Evolutionary conservation across 2,888 invertebrate species (phyloP), one percentile per base, ranked within the genome.

Genomic region (Ecliptopera silaceata): DNA sequence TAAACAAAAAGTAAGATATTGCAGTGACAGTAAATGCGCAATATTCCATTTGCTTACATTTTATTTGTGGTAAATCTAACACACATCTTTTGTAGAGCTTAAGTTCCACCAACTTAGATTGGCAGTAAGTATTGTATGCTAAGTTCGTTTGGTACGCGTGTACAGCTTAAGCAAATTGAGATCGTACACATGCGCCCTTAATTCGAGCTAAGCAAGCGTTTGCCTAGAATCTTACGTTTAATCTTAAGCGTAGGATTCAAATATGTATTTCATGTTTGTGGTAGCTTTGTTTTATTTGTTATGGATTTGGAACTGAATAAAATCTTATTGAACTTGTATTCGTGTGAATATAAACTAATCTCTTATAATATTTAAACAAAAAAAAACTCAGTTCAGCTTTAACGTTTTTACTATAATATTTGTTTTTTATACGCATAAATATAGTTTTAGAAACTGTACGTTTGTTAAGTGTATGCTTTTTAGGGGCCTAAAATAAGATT

Each of bases 181-280:
- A 20, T 29, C 13, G 22, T 29, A 29, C 34, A 48, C 12, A 17
- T 6, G 3, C 20, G 15, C 20, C 18, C n/a, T 20, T 51, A 61
- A 54, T 43, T 22, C 46, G 45, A 43, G 56, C 55, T 56, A 49
- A 52, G 43, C 32, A 45, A 46, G 55, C 29, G 48, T 57, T 54
- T 54, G 29, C 47, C 38, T 44, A 32, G 22, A 36, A 56, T 52
- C 59, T 56, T 53, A 56, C 44, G 36, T 48, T 55, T 42, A 41
- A 42, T 51, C 47, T 43, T 12, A 18, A 31, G 11, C 15, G 32
- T 32, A 31, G 15, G 31, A 39, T 39, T n/a, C 39, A 18, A 39
- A 36, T 34, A 32, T 34, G 13, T 13, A 36, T 15, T 36, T 36
- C 36, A 36, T 10, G 15, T 15, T 10, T 36, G 34, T 34, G 15